Percentiles rank a stretch among this genome's conserved stretches.
Evolutionary conservation across 2,797 vertebrate genomes (phyloP).

Genomic region (Enteromius paludinosus): DNA sequence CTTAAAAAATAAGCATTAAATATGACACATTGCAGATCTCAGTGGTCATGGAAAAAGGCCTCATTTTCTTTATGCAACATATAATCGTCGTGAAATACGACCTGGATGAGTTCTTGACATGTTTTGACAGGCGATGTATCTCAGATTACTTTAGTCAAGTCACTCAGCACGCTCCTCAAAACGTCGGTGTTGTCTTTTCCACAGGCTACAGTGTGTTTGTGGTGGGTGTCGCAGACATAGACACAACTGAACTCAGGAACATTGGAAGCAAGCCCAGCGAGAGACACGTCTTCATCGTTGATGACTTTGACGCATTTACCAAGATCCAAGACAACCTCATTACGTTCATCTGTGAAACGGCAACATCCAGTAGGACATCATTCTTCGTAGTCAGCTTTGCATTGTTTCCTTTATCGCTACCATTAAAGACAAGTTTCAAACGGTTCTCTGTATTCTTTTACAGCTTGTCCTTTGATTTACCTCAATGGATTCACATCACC

Average conservation of each 20-base stretch:
- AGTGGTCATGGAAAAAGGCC: not conserved
- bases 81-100: not conserved
- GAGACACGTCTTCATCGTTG: constrained; percentile 94
- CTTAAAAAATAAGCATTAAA: not conserved
- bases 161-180: not conserved
- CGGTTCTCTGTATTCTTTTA: constrained; percentile 58
- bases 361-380: constrained; percentile 92
- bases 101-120: not conserved
- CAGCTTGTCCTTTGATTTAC: constrained; percentile 98
- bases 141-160: not conserved
- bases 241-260: constrained; percentile 87
- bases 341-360: constrained; percentile 98
- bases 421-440: not conserved
- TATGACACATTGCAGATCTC: constrained; percentile 2
- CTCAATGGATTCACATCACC: constrained; percentile 97
- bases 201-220: constrained; percentile 97
- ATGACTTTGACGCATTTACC: constrained; percentile 95
- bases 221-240: constrained; percentile 95
- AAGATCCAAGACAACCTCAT: constrained; percentile 99
- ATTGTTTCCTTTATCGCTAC: not conserved
- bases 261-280: constrained; percentile 98
- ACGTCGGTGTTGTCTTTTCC: constrained; percentile 24
- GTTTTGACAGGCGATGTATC: not conserved
- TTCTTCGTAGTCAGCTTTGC: not conserved
- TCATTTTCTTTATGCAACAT: not conserved